A percentile compares a stretch with the other conserved stretches of the same genome.
These are phyloP conservation scores for Drosophila rubida DNA, from an alignment of 2,888 invertebrate genomes.

Conservation along the genomic window DNA sequence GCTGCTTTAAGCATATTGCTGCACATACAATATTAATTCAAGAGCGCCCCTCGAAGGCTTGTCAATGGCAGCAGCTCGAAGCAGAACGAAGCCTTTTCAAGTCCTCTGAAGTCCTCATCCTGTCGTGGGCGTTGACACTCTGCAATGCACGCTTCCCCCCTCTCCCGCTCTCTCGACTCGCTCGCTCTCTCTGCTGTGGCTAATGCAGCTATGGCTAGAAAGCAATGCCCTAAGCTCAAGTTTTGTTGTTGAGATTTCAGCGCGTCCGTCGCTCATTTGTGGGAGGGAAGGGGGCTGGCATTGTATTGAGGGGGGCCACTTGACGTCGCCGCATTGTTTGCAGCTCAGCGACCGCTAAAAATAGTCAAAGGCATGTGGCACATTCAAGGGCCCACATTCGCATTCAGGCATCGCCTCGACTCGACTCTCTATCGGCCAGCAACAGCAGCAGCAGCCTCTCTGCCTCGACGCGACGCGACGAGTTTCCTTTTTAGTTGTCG, in stretches of 20 bases:
- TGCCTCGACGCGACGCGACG: constrained; percentile 19
- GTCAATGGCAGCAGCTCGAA: neutral
- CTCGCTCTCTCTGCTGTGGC: neutral
- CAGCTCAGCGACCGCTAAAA: constrained; percentile 74
- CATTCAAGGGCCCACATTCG: constrained; percentile 51
- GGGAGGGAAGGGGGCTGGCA: too few relatives aligned
- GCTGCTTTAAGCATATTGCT: neutral
- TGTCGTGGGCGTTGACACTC: constrained; percentile 33
- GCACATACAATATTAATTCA: neutral
- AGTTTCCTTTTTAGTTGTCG: constrained; percentile 53
- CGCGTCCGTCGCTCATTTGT: neutral
- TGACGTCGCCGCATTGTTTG: constrained; percentile 71
- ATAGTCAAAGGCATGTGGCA: constrained; percentile 68
- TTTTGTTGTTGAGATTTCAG: constrained; percentile 26
- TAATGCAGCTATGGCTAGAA: constrained; percentile 38
- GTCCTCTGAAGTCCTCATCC: constrained; percentile 28
- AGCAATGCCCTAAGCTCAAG: constrained; percentile 35
- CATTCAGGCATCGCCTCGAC: constrained; percentile 35
- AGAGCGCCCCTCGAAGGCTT: neutral
- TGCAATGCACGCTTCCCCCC: constrained; percentile 4
- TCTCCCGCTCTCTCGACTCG: neutral
- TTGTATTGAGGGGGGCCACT: constrained; percentile 42
- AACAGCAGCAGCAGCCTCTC: neutral
- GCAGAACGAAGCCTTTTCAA: constrained; percentile 9
- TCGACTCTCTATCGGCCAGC: constrained; percentile 61